Base-by-base conservation (phyloP, 2,888 invertebrate species). In the Mythimna lalbum region DNA sequence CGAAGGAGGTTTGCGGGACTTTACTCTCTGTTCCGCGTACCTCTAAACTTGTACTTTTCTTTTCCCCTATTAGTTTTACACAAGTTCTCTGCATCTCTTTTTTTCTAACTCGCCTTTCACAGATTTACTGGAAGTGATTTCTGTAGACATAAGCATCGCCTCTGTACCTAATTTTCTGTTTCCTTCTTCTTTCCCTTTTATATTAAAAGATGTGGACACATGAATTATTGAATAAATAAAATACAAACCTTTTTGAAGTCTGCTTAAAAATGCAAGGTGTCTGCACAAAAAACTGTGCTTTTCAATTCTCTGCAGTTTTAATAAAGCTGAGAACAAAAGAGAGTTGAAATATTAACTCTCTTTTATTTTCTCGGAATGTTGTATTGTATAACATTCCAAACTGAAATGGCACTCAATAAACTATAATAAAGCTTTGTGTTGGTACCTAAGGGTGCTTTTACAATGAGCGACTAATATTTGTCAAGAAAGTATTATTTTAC, bases 371-470 rank as follows among this genome's bases (percentile, higher is more conserved):
- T 36, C 4, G 33, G 27, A 63, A 50, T 57, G 27, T 49, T 78
- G 19, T 43, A 43, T 49, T 78, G 19, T 43, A 43, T 64, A 47
- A 62, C 49, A 73, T 61, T 49, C 52, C 56, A n/a, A n/a, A n/a
- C n/a, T n/a, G 14, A 71, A 57, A 55, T 50, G 12, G 52, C 12
- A 65, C 75, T 55, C 52, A 59, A 19, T 49, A 52, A 62, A 76
- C 36, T 64, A 17, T 64, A 55, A 55, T 73, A 73, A 73, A 78
- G 39, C 63, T 56, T 68, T 80, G 52, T 80, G 27, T 19, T n/a
- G 31, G 31, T 49, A 43, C 6, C 12, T 57, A 56, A 73, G 49
- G 49, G 39, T 73, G 19, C 0, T 27, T 2, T 56, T 33, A 55
- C 17, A 56, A 39, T 21, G 27, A 2, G 4, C 23, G 1, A 23